Conservation (phyloP, 23 tunicate genomes). For the Corella eumyota region DNA sequence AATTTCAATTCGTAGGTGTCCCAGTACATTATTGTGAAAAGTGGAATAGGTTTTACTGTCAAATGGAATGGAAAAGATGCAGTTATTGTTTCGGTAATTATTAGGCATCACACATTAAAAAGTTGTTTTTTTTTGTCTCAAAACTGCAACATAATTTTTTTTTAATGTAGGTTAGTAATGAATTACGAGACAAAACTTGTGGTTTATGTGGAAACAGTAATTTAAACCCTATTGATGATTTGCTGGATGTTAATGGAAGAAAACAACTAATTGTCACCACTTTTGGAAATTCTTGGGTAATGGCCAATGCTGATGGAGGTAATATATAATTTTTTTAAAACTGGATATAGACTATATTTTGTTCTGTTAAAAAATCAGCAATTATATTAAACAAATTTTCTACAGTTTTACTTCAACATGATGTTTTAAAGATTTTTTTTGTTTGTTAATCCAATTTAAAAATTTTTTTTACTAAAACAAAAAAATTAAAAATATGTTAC, state of each 20-base stretch:
- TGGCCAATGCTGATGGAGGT: slow-evolving; percentile 10
- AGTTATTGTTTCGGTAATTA: slow-evolving; percentile 1
- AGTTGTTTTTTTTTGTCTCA: no score
- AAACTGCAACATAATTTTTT: no score
- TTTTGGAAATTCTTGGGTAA: slow-evolving; percentile 12
- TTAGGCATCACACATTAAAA: no score
- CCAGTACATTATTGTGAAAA: slow-evolving; percentile 4
- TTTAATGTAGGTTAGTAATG: not conserved
- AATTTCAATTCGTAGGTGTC: slow-evolving; percentile 5
- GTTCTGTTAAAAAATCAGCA: no score
- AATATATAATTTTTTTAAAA: not conserved
- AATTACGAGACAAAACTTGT: slow-evolving; percentile 9
- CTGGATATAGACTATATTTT: no score
- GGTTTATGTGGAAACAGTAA: slow-evolving; percentile 17
- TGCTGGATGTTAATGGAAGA: slow-evolving; percentile 2
- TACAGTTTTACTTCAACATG: no score
- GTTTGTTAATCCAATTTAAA: no score
- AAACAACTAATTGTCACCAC: not conserved
- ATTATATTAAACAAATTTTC: no score
- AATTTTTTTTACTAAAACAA: no score
- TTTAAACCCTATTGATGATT: slow-evolving; percentile 5
- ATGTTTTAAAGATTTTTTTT: no score
- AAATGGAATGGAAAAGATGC: slow-evolving; percentile 12
- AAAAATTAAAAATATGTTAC: no score
- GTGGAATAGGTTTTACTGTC: slow-evolving; percentile 6